Base-by-base conservation (phyloP, 1,140 invertebrate species). In the Thaumatotibia leucotreta region DNA sequence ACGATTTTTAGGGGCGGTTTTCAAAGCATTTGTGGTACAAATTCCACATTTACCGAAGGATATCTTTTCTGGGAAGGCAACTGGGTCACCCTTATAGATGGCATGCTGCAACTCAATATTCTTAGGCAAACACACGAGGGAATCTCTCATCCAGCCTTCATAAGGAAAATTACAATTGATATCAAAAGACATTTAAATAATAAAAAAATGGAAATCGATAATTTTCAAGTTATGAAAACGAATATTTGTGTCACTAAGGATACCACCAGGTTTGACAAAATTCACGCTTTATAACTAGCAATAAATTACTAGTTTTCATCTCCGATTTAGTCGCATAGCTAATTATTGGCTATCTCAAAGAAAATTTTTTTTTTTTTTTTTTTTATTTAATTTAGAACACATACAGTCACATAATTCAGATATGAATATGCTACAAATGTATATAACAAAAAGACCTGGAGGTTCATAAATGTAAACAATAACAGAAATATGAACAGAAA, bases 1-100 rank as follows among this genome's bases (percentile, higher is more conserved):
- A n/a, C n/a, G n/a, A n/a, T n/a, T 32, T 65, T 33, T 67, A 82
- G 80, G 6, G 69, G 35, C 9, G 72, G 74, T 6, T 82, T 79
- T 10, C 66, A 66, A n/a, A 75, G 72, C 45, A 77, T 82, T 61
- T 49, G 70, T 9, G 72, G 63, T n/a, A 54, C 68, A 1, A 75
- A 80, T 61, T 22, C 65, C 14, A 64, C 74, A 4, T 29, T 78
- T 11, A 66, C 68, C 52, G 71, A 54, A 66, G 80, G 74, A 9
- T 49, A 73, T 23, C 33, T 82, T 24, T 24, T 64, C 17, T 82
- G 76, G 77, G 64, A 67, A 27, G 54, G 75, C 24, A 80, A 82
- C 49, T 82, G 80, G 76, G n/a, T n/a, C n/a, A n/a, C n/a, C n/a
- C n/a, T n/a, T n/a, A n/a, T n/a, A n/a, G n/a, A n/a, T n/a, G n/a